Evolutionary conservation across 2,888 invertebrate genomes (phyloP), one percentile per base, ranked within the genome.

Genomic region (Elysia crispata): DNA sequence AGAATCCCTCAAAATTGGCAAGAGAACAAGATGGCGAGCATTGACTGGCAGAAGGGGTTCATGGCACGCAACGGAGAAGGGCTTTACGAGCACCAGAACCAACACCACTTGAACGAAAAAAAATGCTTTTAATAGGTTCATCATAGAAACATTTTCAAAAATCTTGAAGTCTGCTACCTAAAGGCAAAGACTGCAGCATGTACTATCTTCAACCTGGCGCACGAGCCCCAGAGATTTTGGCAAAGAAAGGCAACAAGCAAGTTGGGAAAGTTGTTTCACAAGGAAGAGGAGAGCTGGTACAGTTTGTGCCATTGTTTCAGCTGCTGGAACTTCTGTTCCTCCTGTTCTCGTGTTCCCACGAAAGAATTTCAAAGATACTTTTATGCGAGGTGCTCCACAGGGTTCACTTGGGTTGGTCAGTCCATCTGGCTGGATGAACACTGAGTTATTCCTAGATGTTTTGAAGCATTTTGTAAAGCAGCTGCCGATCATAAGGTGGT

Each of bases 351-450:
- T 82, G 20, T 83, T 82, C 70, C 83, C 80, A 6, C 18, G 81
- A 33, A 49, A 50, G n/a, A 82, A 81, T 31, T 81, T 62, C 72
- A 79, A 69, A 64, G 72, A 70, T 13, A 18, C 23, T 69, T 49
- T 82, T n/a, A 6, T 82, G 23, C 62, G 41, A n/a, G 79, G 77
- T n/a, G 73, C 73, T 8, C 81, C 81, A 23, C 54, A 25, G 30
- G 79, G 79, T 6, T 31, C 74, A 15, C 54, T 79, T 33, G 81
- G 81, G 18, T 50, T 76, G 25, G 79, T 67, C 20, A 18, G 25
- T 25, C 30, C 18, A 15, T 77, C 82, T 74, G 82, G 83, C 15
- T 83, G 83, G 81, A 83, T 82, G 77, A 83, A 54, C n/a, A 23
- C 49, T 18, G 77, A 70, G 28, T 30, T 60, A n/a, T 83, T 83